A percentile compares a stretch with the other conserved stretches of the same genome.
phyloP scores from a whole-genome alignment of 2,797 vertebrate species.

The Aulostomus chinensis region DNA sequence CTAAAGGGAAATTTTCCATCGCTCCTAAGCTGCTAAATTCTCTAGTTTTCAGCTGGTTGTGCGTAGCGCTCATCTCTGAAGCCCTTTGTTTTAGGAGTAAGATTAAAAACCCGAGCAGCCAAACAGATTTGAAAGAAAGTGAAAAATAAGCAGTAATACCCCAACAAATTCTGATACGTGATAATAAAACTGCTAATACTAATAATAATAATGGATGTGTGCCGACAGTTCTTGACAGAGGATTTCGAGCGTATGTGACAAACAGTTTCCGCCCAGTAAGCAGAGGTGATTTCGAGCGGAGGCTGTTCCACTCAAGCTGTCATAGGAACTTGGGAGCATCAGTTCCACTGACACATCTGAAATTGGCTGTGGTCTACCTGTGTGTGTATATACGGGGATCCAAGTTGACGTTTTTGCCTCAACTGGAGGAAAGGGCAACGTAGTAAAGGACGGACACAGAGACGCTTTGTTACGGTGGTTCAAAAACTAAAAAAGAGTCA shows the following conservation, averaged over 20 bases:
- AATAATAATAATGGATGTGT: slow-evolving; percentile 30
- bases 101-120: no score
- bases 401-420: slow-evolving; percentile 44
- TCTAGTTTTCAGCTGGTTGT: no score
- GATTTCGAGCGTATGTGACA: slow-evolving; percentile 41
- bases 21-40: no score
- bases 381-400: slow-evolving; percentile 38
- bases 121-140: no score
- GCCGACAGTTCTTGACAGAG: slow-evolving; percentile 45
- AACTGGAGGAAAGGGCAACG: slow-evolving; percentile 40
- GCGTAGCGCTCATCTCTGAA: no score
- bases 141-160: no score
- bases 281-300: slow-evolving; percentile 64
- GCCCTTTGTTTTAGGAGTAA: no score
- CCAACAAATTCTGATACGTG: no score
- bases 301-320: slow-evolving; percentile 66
- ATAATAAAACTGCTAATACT: slow-evolving; percentile 25
- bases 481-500: not conserved
- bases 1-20: no score
- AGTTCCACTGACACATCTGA: slow-evolving; percentile 70
- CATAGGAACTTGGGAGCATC: slow-evolving; percentile 62
- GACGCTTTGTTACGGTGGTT: not conserved
- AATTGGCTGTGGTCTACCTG: slow-evolving; percentile 72
- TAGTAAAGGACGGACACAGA: slow-evolving; percentile 10
- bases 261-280: slow-evolving; percentile 59